These are phyloP conservation scores for Embiotoca jacksoni DNA, from an alignment of 2,113 vertebrate species.

Conservation along the genomic window DNA sequence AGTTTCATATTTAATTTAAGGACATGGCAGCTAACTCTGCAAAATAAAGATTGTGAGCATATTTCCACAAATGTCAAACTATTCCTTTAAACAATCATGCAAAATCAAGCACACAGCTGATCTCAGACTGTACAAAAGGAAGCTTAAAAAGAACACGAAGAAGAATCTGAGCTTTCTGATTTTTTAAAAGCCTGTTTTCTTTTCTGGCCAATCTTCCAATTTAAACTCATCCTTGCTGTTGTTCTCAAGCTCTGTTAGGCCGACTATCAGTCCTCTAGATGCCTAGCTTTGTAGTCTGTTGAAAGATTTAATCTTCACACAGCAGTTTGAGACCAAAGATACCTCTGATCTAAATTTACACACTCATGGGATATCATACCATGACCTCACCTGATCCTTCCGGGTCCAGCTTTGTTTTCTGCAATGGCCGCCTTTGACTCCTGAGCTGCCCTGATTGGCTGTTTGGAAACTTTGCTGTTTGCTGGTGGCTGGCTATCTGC, in stretches of 20 bases:
- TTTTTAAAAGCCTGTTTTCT: neutral
- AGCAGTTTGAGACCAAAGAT: conserved; percentile 8
- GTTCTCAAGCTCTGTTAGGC: neutral
- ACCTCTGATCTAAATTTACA: conserved; percentile 1
- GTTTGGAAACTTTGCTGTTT: conserved; percentile 54
- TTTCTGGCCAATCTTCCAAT: neutral
- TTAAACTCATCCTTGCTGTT: neutral
- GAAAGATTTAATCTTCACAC: conserved; percentile 12
- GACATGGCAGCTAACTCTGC: neutral
- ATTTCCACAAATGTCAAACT: neutral
- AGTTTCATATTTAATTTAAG: neutral
- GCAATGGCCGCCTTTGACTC: conserved; percentile 16
- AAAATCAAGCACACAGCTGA: neutral
- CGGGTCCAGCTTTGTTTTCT: conserved; percentile 45
- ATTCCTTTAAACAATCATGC: conserved; percentile 1
- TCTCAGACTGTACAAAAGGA: conserved; percentile 1
- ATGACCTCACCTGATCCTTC: conserved; percentile 67
- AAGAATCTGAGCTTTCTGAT: neutral
- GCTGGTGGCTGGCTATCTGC: conserved; percentile 18
- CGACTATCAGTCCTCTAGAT: neutral
- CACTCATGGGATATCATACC: neutral
- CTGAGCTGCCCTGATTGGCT: conserved; percentile 8
- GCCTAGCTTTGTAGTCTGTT: conserved; percentile 2
- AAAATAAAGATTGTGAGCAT: neutral
- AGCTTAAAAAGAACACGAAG: neutral